phyloP scores from a whole-genome alignment of 2,113 vertebrate species.

The Taurulus bubalis region DNA sequence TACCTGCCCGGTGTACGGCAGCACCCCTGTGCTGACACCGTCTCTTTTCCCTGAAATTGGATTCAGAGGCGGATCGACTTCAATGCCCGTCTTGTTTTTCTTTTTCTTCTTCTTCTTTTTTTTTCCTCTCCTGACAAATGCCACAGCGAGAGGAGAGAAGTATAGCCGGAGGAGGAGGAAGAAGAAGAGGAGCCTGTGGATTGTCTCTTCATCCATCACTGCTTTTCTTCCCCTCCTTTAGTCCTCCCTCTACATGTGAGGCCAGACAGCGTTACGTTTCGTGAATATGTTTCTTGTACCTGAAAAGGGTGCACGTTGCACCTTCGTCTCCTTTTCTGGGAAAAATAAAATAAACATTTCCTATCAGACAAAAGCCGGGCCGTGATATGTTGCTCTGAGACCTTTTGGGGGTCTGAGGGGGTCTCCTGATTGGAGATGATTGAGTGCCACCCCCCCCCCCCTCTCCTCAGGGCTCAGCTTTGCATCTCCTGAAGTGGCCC shows the following conservation, averaged over 20 bases:
- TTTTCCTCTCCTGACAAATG: conserved; percentile 35
- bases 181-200: conserved; percentile 14
- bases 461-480: conserved; percentile 34
- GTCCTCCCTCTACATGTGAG: neutral
- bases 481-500: conserved; percentile 62
- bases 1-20: conserved; percentile 44
- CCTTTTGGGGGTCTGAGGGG: conserved; percentile 19
- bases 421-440: conserved; percentile 58
- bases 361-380: conserved; percentile 1
- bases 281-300: neutral
- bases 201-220: conserved; percentile 28
- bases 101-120: neutral
- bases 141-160: conserved; percentile 24
- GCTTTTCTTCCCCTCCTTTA: neutral
- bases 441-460: conserved; percentile 59
- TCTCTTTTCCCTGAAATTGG: conserved; percentile 60
- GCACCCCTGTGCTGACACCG: conserved; percentile 57
- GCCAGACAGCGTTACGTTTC: neutral
- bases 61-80: conserved; percentile 59
- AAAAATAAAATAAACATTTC: neutral
- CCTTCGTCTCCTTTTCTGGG: neutral
- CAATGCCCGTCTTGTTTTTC: conserved; percentile 27
- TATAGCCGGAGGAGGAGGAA: neutral
- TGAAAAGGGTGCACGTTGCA: neutral
- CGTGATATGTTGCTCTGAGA: conserved; percentile 7